phyloP scores from a whole-genome alignment of 2,113 vertebrate genomes.

The Eulemur rufifrons region DNA sequence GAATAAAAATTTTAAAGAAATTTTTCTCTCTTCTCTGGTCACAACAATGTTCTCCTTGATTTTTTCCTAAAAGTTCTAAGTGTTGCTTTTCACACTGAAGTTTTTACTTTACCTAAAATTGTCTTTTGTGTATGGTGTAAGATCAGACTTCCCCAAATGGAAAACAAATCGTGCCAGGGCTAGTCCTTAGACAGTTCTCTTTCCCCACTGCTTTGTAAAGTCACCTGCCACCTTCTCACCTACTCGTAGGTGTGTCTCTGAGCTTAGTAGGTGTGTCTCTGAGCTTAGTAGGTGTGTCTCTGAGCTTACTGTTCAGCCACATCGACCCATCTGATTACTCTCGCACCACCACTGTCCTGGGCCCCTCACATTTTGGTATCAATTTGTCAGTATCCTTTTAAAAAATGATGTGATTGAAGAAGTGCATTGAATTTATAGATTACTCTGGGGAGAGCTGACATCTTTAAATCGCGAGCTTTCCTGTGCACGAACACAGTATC shows the following conservation, averaged over 20 bases:
- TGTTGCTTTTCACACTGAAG: background rate
- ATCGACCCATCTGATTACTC: rapidly evolving
- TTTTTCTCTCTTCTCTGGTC: background rate
- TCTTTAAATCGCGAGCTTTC: background rate
- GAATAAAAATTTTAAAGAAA: background rate
- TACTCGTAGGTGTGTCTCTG: rapidly evolving
- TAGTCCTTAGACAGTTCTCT: background rate
- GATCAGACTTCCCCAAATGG: background rate
- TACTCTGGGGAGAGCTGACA: background rate
- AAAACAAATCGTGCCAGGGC: background rate
- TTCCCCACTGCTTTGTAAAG: rapidly evolving
- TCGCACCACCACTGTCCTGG: background rate
- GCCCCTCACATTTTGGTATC: background rate
- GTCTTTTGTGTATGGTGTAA: background rate
- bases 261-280: too few relatives aligned
- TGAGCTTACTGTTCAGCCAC: background rate
- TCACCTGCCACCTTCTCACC: background rate
- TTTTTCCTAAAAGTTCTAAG: background rate
- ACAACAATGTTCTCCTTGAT: background rate
- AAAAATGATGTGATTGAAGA: background rate
- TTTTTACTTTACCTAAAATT: background rate
- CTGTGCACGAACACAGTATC: background rate
- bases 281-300: background rate
- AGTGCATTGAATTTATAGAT: background rate
- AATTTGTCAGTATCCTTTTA: background rate